Evolutionary conservation across 2,888 invertebrate genomes (phyloP), one percentile per base, ranked within the genome.

Genomic region (Hymenopus coronatus): DNA sequence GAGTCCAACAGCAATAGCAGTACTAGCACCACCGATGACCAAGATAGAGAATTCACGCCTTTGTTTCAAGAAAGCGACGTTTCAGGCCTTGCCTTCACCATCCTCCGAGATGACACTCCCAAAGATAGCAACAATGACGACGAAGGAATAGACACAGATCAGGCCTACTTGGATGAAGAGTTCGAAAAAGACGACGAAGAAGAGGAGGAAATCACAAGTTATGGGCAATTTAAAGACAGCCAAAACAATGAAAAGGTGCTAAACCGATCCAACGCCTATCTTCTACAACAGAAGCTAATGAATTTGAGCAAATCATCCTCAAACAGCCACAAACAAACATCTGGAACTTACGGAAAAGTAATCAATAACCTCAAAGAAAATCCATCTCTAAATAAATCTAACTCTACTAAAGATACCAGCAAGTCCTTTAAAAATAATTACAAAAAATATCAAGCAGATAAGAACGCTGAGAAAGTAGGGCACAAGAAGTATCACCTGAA

Each of bases 41-140:
- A 33, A 82, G 87, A 87, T 9, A 83, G 84, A 88, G 84, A 84
- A 88, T 70, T 88, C n/a, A 83, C 88, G 25, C 33, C 30, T 3
- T n/a, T 87, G 12, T 82, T 82, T 20, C 30, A 88, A 28, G 87
- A 84, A 84, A 40, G 84, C 20, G 88, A 88, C 40, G 89, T 84
- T 1, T 82, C 81, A 27, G 86, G 85, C 33, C 25, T 89, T 81
- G 89, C 89, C 27, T 89, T 89, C 83, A 89, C 89, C 4, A 88
- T 89, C 83, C 88, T 89, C 33, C 85, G 86, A 27, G 88, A 89
- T 27, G 89, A 89, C 85, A 85, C 82, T 83, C 81, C 85, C 25
- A 88, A 89, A n/a, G 40, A 88, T 33, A 46, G 82, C 83, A 87
- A 85, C n/a, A 88, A 85, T 54, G 70, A 83, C 33, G 90, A 90